Evolutionary conservation across 2,113 vertebrate genomes (phyloP).

Genomic region (Butorides virescens): DNA sequence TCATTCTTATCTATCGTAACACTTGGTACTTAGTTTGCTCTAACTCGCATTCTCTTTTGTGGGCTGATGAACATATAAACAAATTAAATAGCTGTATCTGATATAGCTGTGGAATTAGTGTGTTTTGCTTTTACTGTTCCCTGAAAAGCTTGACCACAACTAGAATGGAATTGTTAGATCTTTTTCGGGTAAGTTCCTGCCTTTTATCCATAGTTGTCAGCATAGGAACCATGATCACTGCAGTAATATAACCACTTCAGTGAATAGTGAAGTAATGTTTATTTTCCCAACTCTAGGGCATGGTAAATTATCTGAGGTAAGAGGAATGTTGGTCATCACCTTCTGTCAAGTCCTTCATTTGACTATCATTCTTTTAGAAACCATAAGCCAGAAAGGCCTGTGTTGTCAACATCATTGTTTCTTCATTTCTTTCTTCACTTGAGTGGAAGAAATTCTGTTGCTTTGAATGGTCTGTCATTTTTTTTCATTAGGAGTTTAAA

Average conservation of each 20-base stretch:
- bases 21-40: neutral
- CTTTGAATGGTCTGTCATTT: neutral
- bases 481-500: conserved; percentile 6
- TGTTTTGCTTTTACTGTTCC: neutral
- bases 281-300: neutral
- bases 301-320: neutral
- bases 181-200: neutral
- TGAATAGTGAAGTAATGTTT: neutral
- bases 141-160: neutral
- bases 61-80: neutral
- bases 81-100: neutral
- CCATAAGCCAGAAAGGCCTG: neutral
- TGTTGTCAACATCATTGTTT: neutral
- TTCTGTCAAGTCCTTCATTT: neutral
- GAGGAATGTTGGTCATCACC: neutral
- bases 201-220: neutral
- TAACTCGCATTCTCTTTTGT: neutral
- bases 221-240: neutral
- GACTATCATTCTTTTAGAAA: neutral
- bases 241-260: neutral
- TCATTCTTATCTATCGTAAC: neutral
- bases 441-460: neutral
- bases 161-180: neutral
- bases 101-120: neutral
- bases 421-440: neutral